Evolutionary conservation across 2,797 vertebrate species (phyloP), one percentile per base, ranked within the genome.

Genomic region (Cuniculus paca): DNA sequence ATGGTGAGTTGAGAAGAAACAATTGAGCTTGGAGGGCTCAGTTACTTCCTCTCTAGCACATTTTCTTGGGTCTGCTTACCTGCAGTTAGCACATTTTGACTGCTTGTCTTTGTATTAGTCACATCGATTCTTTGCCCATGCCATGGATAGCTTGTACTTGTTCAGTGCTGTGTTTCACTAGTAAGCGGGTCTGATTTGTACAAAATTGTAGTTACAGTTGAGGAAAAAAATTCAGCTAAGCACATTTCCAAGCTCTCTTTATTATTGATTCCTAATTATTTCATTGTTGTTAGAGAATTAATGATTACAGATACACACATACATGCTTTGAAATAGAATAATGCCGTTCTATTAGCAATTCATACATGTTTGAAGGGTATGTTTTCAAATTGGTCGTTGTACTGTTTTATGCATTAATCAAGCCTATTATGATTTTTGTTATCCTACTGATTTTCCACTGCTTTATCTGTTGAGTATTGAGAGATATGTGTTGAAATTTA

Each of bases 211-310:
- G 72, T 78, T 70, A 65, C 31, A 83, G 31, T 86, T 79, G 60
- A 60, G 45, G n/a, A 72, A 48, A 70, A 80, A 75, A 24, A 54
- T 68, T 17, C 16, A 81, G 70, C 1, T 78, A 54, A 78, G 42
- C 60, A 22, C 39, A 68, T 83, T 94, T 58, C 13, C 0, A 10
- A 0, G 77, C 6, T 93, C 12, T 77, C 6, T 85, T 75, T 50
- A 56, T 90, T 90, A 24, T 77, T 85, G 56, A 88, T 87, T 92
- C 13, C 63, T 92, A 74, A 48, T 84, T 93, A 85, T 84, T 93
- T 56, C 31, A 68, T 52, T 95, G 52, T 95, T 20, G 45, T 90
- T 14, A 88, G n/a, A 78, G 22, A 52, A 52, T 77, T 48, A 58
- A 77, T 31, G 26, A 60, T 54, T 26, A 68, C 6, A 68, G 6